Conservation (phyloP, 2,888 invertebrate genomes). For the Drosophila paucipuncta region DNA sequence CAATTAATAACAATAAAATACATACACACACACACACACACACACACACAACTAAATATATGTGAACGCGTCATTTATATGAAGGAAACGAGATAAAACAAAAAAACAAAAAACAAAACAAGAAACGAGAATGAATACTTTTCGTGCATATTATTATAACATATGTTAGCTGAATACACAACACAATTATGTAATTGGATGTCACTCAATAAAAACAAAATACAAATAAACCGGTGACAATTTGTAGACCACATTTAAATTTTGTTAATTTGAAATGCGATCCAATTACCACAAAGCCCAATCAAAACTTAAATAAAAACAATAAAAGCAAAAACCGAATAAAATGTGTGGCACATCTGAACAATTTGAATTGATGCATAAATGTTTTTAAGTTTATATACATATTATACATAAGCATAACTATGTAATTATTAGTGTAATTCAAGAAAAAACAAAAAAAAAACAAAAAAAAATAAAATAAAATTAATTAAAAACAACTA, state of each 20-base stretch:
- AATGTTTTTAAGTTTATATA: constrained; percentile 77
- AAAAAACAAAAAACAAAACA: constrained; percentile 7
- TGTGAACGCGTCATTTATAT: constrained; percentile 55
- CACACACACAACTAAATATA: constrained; percentile 60
- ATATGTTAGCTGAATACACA: constrained; percentile 72
- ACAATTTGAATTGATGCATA: constrained; percentile 71
- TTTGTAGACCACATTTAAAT: constrained; percentile 47
- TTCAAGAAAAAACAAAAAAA: constrained; percentile 68
- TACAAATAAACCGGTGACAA: constrained; percentile 39
- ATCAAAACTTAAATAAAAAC: constrained; percentile 26
- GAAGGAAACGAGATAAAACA: constrained; percentile 4
- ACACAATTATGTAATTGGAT: constrained; percentile 58
- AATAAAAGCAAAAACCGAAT: constrained; percentile 42
- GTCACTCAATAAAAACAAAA: constrained; percentile 38
- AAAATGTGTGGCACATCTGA: constrained; percentile 70
- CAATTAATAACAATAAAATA: constrained; percentile 49
- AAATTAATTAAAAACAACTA: constrained; percentile 1
- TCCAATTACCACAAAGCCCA: constrained; percentile 39
- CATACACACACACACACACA: constrained; percentile 31
- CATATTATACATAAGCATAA: constrained; percentile 75
- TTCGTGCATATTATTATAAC: constrained; percentile 71
- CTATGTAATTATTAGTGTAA: constrained; percentile 84
- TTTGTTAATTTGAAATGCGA: constrained; percentile 62
- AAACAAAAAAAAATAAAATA: constrained; percentile 15
- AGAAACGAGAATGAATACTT: constrained; percentile 35